These are phyloP conservation scores for Griposia aprilina DNA, from an alignment of 2,888 invertebrate species.

Conservation along the genomic window DNA sequence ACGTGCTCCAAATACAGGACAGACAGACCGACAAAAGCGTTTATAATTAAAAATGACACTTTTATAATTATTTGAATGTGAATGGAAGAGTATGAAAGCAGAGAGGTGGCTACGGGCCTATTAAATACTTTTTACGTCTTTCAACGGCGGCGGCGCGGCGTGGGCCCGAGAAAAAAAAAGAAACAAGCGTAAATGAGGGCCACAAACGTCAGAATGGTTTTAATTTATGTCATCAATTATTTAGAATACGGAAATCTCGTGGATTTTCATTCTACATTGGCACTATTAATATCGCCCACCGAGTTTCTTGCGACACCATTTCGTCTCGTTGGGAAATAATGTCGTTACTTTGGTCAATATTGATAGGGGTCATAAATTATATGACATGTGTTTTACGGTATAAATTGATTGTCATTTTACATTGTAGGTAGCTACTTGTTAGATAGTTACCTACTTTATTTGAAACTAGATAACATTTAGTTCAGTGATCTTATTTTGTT, in stretches of 20 bases:
- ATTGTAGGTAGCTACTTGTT: neutral
- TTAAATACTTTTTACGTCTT: constrained; percentile 74
- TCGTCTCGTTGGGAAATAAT: constrained; percentile 64
- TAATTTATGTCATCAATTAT: constrained; percentile 81
- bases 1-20: constrained; percentile 72
- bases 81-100: constrained; percentile 69
- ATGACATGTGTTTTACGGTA: constrained; percentile 13
- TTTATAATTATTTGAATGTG: constrained; percentile 81
- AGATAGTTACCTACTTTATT: neutral
- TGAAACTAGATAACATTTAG: neutral
- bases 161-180: constrained; percentile 63
- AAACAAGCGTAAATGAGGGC: constrained; percentile 73
- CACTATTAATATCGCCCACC: constrained; percentile 76
- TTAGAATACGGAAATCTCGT: constrained; percentile 77
- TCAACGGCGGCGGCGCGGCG: constrained; percentile 55
- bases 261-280: constrained; percentile 74
- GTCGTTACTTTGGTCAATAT: constrained; percentile 50
- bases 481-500: neutral
- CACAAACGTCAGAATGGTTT: constrained; percentile 80
- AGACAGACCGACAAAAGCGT: constrained; percentile 80
- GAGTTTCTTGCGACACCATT: constrained; percentile 54
- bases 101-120: constrained; percentile 72
- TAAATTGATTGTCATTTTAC: constrained; percentile 24
- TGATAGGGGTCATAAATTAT: constrained; percentile 53
- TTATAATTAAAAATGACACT: constrained; percentile 86